phyloP scores from a whole-genome alignment of 64 coral and sea anemone species.

The Trachythela sp. region DNA sequence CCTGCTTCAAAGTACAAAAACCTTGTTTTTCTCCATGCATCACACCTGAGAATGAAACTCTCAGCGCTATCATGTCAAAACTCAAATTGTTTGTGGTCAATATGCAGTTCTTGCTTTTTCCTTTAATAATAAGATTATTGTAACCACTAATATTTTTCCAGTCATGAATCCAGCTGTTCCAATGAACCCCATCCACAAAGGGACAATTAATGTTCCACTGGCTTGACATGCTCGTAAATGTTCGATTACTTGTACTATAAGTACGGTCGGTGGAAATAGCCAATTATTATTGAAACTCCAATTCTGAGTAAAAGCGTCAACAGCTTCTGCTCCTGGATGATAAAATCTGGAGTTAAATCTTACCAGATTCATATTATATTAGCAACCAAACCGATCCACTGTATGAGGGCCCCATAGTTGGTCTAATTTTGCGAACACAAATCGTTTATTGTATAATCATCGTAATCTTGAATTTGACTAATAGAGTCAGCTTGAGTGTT shows the following conservation, averaged over 20 bases:
- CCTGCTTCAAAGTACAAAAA: neutral
- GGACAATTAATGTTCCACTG: neutral
- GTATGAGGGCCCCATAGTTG: constrained; percentile 30
- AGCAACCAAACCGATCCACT: constrained; percentile 49
- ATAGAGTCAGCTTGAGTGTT: constrained; percentile 16
- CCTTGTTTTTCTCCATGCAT: neutral
- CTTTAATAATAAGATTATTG: neutral
- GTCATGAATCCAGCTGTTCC: neutral
- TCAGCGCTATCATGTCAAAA: neutral
- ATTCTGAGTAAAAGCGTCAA: constrained; percentile 48
- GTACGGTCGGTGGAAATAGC: constrained; percentile 12
- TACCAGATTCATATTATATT: constrained; percentile 40
- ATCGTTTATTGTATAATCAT: constrained; percentile 18
- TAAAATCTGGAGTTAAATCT: constrained; percentile 57
- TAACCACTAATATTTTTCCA: neutral
- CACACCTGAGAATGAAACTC: neutral
- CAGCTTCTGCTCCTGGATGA: constrained; percentile 41
- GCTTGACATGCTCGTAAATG: neutral
- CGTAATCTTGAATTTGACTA: constrained; percentile 5
- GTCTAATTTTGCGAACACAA: neutral
- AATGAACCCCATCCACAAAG: neutral
- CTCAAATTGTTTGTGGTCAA: neutral
- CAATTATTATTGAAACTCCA: constrained; percentile 42
- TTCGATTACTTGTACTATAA: neutral
- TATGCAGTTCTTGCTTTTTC: neutral